These are phyloP conservation scores for Tinea semifulvella DNA, from an alignment of 2,888 invertebrate genomes.

Conservation along the genomic window DNA sequence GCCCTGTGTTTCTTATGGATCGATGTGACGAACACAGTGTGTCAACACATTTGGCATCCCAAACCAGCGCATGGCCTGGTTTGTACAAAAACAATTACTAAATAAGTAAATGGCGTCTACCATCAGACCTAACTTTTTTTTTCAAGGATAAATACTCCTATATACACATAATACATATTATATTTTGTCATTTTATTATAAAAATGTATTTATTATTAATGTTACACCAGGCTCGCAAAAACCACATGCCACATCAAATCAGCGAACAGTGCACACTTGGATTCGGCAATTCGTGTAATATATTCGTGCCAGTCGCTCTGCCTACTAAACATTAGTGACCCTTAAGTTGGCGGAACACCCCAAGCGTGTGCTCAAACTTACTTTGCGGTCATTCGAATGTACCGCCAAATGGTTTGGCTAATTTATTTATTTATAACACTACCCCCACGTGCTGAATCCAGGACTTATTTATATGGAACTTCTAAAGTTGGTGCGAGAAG, in stretches of 20 bases:
- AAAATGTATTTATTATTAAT: background rate
- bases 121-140: no score
- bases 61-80: no score
- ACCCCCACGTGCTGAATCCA: no score
- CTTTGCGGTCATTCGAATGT: constrained; percentile 13
- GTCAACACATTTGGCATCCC: no score
- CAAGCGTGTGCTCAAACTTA: constrained; percentile 9
- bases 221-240: background rate
- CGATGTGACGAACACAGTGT: no score
- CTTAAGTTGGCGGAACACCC: constrained; percentile 10
- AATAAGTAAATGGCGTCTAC: no score
- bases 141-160: no score
- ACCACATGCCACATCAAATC: background rate
- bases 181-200: background rate
- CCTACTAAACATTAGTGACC: constrained; percentile 13
- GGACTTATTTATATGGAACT: no score
- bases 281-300: background rate
- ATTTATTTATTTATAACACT: constrained; percentile 15
- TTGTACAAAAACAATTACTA: no score
- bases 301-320: constrained; percentile 1
- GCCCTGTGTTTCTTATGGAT: no score
- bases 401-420: constrained; percentile 12
- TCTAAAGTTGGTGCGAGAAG: no score
- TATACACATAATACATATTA: no score
- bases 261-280: background rate